Conservation (phyloP, 2,888 invertebrate genomes). For the Chalcosyrphus nemorum region DNA sequence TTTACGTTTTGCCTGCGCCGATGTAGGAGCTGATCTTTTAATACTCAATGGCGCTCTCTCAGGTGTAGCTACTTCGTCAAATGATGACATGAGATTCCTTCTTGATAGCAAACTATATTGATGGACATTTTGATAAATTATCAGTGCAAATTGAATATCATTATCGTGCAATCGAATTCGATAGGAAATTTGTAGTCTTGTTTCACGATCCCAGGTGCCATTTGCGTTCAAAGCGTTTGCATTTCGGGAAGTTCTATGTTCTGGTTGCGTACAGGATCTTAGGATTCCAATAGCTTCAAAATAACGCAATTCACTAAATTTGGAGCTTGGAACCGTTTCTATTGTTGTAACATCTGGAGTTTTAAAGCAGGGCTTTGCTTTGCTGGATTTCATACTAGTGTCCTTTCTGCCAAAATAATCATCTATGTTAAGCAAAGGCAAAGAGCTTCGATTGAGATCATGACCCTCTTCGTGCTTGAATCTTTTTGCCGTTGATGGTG, state of each 20-base stretch:
- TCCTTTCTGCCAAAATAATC: slow-evolving; percentile 60
- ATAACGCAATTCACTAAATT: slow-evolving; percentile 74
- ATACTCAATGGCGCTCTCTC: slow-evolving; percentile 29
- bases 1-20: slow-evolving; percentile 48
- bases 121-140: slow-evolving; percentile 76
- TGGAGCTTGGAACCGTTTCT: background rate
- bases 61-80: slow-evolving; percentile 69
- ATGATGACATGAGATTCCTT: slow-evolving; percentile 77
- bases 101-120: slow-evolving; percentile 61
- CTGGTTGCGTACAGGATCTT: slow-evolving; percentile 55
- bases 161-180: slow-evolving; percentile 75
- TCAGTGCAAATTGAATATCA: slow-evolving; percentile 77
- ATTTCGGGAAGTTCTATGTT: slow-evolving; percentile 35
- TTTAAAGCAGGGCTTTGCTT: background rate
- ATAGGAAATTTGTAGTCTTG: slow-evolving; percentile 77
- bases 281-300: slow-evolving; percentile 74
- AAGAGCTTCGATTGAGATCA: slow-evolving; percentile 37
- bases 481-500: slow-evolving; percentile 53
- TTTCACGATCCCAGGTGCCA: slow-evolving; percentile 74
- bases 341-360: background rate
- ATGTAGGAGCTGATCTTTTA: background rate
- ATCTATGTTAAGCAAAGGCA: slow-evolving; percentile 43
- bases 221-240: slow-evolving; percentile 32
- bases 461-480: slow-evolving; percentile 15
- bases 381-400: background rate